Evolutionary conservation across 2,113 vertebrate species (phyloP).

Genomic region (Kryptolebias marmoratus): DNA sequence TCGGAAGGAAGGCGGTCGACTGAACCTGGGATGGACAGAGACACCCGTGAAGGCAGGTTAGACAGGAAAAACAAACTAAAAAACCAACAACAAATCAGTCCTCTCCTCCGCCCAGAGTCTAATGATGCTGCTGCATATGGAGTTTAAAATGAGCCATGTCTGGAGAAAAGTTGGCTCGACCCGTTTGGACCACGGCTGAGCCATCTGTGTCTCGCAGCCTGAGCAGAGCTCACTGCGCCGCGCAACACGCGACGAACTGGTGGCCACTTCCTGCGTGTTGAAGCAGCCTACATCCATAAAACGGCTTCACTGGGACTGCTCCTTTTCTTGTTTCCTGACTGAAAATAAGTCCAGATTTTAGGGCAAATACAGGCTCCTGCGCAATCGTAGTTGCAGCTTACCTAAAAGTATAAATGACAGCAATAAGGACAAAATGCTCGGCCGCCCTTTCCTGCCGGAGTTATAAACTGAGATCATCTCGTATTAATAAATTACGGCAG

Average conservation of each 20-base stretch:
- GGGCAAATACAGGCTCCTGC: neutral
- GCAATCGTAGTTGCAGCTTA: too few relatives aligned
- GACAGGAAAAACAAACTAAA: neutral
- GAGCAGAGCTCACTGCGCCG: conserved; percentile 32
- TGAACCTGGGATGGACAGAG: conserved; percentile 1
- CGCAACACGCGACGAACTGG: conserved; percentile 27
- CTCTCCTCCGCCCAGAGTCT: conserved; percentile 20
- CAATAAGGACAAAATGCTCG: too few relatives aligned
- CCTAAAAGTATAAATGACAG: too few relatives aligned
- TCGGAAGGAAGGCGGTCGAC: conserved; percentile 18
- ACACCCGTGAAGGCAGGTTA: conserved; percentile 27
- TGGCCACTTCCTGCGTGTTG: conserved; percentile 45
- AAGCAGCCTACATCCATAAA: conserved; percentile 16
- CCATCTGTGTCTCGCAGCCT: conserved; percentile 70
- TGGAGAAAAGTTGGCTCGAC: conserved; percentile 55
- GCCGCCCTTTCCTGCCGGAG: too few relatives aligned
- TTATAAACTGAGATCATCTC: too few relatives aligned
- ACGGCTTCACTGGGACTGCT: neutral
- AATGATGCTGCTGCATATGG: conserved; percentile 18
- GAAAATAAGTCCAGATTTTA: neutral
- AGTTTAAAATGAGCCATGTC: conserved; percentile 42
- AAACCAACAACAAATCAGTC: conserved; percentile 1
- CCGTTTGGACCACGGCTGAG: conserved; percentile 56
- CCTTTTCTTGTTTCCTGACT: conserved; percentile 1
- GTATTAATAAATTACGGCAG: too few relatives aligned